A percentile compares a stretch with the other conserved stretches of the same genome.
These are phyloP conservation scores for Ophioninae sp. DNA, from an alignment of 2,888 invertebrate genomes.

Conservation along the genomic window DNA sequence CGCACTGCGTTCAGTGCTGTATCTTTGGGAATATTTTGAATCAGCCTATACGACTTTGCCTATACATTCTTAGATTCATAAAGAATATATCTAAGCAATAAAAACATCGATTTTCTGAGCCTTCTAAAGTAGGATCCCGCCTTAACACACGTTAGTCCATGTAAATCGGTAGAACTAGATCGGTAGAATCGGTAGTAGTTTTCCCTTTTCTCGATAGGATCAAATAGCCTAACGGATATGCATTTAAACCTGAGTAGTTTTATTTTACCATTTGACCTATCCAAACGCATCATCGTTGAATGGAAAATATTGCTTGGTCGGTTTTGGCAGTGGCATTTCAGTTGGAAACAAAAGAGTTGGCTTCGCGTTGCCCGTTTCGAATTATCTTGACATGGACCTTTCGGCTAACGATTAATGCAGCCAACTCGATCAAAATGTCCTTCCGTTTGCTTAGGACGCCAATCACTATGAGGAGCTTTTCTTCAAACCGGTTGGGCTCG, in stretches of 20 bases:
- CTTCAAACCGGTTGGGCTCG: conserved; percentile 25
- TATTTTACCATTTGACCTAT: not conserved
- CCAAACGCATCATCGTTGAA: not conserved
- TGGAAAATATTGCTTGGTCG: not conserved
- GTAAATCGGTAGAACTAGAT: not conserved
- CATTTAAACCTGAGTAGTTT: not conserved
- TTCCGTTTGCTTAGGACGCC: conserved; percentile 9
- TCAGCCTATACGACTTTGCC: too few relatives aligned
- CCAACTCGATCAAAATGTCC: not conserved
- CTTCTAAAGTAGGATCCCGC: too few relatives aligned
- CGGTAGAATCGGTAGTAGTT: too few relatives aligned
- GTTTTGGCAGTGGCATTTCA: not conserved
- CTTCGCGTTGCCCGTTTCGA: not conserved
- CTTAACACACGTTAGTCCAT: too few relatives aligned
- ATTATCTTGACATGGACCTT: conserved; percentile 28
- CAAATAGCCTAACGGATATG: not conserved
- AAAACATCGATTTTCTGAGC: too few relatives aligned
- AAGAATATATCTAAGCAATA: too few relatives aligned
- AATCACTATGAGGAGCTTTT: conserved; percentile 30
- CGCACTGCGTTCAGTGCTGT: too few relatives aligned
- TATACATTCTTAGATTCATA: too few relatives aligned
- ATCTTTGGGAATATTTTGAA: too few relatives aligned
- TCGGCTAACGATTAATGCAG: not conserved
- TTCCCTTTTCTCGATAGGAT: not conserved
- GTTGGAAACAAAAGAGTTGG: not conserved